Base-by-base conservation (phyloP, 2,888 invertebrate species). In the Ophion slaviceki region DNA sequence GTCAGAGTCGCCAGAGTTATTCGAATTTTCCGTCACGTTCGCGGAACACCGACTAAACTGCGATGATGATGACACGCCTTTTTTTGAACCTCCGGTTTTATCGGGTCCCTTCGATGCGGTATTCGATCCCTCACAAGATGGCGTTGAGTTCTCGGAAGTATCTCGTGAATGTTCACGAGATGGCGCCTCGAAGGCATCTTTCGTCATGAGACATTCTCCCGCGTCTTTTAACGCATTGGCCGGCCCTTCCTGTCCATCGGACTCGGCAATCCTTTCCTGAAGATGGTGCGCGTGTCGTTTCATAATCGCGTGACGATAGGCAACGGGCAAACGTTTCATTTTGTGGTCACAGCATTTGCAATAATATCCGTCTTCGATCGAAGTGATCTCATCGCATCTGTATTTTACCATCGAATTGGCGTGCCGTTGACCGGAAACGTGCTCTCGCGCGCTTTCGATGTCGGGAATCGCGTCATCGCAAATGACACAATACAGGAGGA, bases 321-420 rank as follows among this genome's bases (percentile, higher is more conserved):
- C 53, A 53, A 17, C 53, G 17, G 53, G 0, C 14, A 53, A 53
- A 66, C 17, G 32, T 2, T 40, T 2, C 2, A 86, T 14, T 6
- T 62, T 32, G 28, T 1, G 28, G 20, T 68, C 1, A 28, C 72
- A 72, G 7, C 72, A 72, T 10, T 4, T 36, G 32, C 72, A 72
- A 36, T 59, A 36, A 59, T 59, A 57, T 8, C 71, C 71, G 57
- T 71, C 14, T 59, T 71, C 36, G 2, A n/a, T 28, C 10, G 2
- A 28, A 17, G n/a, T 53, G 3, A 71, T 57, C 6, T 71, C 32
- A 11, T 71, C 71, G 28, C 71, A 71, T 32, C 71, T 28, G 57
- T 71, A 4, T n/a, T 53, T 28, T n/a, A 28, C 57, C 36, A 71
- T 32, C 4, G 71, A 53, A 10, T 28, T 8, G 0, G 28, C n/a